Evolutionary conservation across 2,113 vertebrate species (phyloP).

Genomic region (Lagopus leucura): DNA sequence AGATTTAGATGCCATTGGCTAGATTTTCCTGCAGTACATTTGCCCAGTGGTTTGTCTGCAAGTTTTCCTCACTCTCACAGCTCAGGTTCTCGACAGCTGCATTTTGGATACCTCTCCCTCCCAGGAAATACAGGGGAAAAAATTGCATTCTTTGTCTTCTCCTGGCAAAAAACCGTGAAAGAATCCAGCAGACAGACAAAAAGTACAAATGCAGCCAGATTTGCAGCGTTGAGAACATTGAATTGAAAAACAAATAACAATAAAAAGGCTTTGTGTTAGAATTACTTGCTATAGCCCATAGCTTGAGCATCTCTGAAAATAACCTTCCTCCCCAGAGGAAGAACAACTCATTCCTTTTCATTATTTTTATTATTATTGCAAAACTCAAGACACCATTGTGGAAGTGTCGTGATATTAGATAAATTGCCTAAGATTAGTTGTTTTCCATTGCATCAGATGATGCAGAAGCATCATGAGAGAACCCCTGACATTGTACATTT

Average conservation of each 20-base stretch:
- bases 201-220: background rate
- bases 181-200: background rate
- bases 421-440: background rate
- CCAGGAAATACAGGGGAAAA: background rate
- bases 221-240: background rate
- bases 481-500: background rate
- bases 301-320: background rate
- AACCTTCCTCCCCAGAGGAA: background rate
- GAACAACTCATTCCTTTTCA: background rate
- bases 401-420: background rate
- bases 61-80: background rate
- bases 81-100: background rate
- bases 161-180: rapidly evolving
- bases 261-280: background rate
- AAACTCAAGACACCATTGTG: background rate
- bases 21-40: background rate
- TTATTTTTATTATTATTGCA: background rate
- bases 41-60: rapidly evolving
- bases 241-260: background rate
- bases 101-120: background rate
- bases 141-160: background rate
- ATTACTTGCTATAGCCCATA: background rate
- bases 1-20: background rate
- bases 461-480: background rate
- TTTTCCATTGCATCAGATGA: background rate